Conservation (phyloP, 2,113 vertebrate genomes). For the Ia io region DNA sequence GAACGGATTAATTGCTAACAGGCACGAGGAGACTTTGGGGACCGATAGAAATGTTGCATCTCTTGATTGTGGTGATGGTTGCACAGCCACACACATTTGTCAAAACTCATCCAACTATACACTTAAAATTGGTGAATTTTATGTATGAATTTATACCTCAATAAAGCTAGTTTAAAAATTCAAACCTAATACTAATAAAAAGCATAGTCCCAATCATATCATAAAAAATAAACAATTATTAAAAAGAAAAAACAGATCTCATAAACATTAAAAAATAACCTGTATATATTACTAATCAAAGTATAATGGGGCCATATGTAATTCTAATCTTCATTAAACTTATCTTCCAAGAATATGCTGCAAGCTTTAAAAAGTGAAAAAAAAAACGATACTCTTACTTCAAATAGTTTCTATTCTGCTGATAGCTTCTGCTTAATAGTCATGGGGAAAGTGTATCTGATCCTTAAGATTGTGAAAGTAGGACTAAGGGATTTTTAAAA, state of each 20-base stretch:
- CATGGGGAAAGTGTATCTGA: not conserved
- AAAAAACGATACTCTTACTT: not conserved
- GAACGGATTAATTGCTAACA: not conserved
- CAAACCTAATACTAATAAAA: conserved; percentile 14
- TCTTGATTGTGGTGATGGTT: not conserved
- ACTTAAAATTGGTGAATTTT: not conserved
- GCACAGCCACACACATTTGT: not conserved
- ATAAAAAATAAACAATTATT: not conserved
- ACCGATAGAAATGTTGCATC: not conserved
- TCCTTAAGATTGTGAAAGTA: conserved; percentile 4
- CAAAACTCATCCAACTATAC: not conserved
- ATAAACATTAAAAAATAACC: conserved; percentile 23
- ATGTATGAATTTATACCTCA: not conserved
- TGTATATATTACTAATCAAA: not conserved
- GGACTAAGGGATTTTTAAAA: not conserved
- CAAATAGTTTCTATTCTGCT: conserved; percentile 33
- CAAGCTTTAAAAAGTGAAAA: not conserved
- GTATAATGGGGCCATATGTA: not conserved
- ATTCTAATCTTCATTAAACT: conserved; percentile 5
- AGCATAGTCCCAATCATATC: not conserved
- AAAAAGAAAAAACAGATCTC: not conserved
- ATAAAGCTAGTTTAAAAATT: not conserved
- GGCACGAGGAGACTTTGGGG: not conserved
- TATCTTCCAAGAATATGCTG: not conserved
- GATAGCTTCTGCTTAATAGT: not conserved